Evolutionary conservation across 2,888 invertebrate genomes (phyloP).

Genomic region (Drosophila imparisetae): DNA sequence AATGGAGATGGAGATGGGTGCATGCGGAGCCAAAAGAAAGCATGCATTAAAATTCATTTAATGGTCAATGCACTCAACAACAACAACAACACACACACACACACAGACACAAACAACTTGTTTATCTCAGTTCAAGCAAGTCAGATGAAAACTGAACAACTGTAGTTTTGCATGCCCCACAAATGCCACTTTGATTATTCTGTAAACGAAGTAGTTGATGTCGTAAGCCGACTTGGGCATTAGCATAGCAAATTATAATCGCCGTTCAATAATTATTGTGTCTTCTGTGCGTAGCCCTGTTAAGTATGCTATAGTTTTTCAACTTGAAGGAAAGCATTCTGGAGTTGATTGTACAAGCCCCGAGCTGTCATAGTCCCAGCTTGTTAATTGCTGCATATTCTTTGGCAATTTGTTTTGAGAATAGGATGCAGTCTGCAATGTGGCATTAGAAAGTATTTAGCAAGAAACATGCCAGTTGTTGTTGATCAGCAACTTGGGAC

Average conservation of each 20-base stretch:
- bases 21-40: slow-evolving; percentile 55
- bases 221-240: neutral
- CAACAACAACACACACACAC: slow-evolving; percentile 11
- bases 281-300: neutral
- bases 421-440: neutral
- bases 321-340: no score
- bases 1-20: slow-evolving; percentile 14
- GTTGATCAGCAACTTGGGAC: neutral
- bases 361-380: neutral
- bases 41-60: slow-evolving; percentile 64
- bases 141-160: neutral
- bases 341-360: neutral
- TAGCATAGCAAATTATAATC: neutral
- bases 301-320: neutral
- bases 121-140: slow-evolving; percentile 31
- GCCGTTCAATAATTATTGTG: neutral
- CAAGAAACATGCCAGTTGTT: neutral
- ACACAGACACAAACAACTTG: slow-evolving; percentile 18
- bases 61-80: slow-evolving; percentile 57
- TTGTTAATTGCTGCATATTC: neutral
- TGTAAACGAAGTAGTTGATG: neutral
- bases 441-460: neutral
- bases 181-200: neutral
- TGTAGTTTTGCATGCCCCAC: neutral
- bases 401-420: neutral